These are phyloP conservation scores for Glyphotaelius pellucidus DNA, from an alignment of 2,888 invertebrate species.

Conservation along the genomic window DNA sequence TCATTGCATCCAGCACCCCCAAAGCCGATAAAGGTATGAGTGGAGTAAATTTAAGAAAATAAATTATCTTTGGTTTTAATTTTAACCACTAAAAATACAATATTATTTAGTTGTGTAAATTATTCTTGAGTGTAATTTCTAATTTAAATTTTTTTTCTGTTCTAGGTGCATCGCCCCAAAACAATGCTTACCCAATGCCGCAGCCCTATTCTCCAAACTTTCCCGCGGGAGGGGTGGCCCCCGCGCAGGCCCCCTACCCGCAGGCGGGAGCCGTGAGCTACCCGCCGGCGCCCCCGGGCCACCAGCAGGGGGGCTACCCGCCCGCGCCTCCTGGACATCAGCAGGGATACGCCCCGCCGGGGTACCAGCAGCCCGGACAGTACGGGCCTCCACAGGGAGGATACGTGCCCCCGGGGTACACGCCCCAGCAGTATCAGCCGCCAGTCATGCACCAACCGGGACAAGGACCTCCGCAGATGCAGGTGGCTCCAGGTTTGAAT, in stretches of 20 bases:
- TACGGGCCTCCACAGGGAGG: conserved; percentile 64
- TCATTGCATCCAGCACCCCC: too few species aligned
- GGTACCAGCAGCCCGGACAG: conserved; percentile 69
- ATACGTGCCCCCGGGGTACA: conserved; percentile 67
- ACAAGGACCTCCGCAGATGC: conserved; percentile 62
- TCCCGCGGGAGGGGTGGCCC: conserved; percentile 67
- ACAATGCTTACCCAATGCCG: conserved; percentile 4
- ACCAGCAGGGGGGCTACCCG: conserved; percentile 63
- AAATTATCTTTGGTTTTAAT: too few species aligned
- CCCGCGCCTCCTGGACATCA: conserved; percentile 59
- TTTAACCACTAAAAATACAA: not conserved
- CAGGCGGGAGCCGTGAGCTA: conserved; percentile 60
- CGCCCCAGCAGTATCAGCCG: conserved; percentile 70
- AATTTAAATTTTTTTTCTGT: not conserved
- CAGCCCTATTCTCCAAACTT: conserved; percentile 74
- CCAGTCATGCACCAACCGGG: conserved; percentile 71
- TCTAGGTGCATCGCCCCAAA: conserved; percentile 40
- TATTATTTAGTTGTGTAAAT: not conserved
- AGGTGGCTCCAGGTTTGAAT: conserved; percentile 50
- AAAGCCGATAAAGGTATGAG: too few species aligned
- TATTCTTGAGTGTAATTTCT: too few species aligned
- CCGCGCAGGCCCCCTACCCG: conserved; percentile 56
- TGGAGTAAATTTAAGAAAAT: too few species aligned
- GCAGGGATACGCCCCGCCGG: conserved; percentile 62
- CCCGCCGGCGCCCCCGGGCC: conserved; percentile 69